These are phyloP conservation scores for Anniella stebbinsi DNA, from an alignment of 2,797 vertebrate genomes.

Conservation along the genomic window DNA sequence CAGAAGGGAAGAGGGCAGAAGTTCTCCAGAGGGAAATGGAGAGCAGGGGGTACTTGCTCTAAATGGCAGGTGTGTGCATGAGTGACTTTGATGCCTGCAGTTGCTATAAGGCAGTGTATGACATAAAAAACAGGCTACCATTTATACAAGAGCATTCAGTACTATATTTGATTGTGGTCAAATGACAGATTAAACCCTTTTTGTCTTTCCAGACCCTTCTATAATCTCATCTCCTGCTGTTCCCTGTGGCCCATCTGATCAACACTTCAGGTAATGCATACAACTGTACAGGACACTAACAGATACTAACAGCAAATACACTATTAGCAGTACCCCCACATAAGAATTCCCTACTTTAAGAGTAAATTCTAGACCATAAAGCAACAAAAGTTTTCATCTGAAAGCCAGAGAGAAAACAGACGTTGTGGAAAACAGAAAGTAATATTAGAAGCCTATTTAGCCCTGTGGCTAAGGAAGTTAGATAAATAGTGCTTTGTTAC, in stretches of 20 bases:
- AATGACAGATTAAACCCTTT: background rate
- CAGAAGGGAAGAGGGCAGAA: background rate
- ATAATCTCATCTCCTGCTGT: background rate
- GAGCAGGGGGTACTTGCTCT: background rate
- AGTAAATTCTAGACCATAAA: background rate
- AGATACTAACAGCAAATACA: background rate
- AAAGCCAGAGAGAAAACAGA: background rate
- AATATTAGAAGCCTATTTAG: background rate
- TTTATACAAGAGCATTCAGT: background rate
- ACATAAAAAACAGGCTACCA: background rate
- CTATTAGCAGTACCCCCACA: too few relatives aligned
- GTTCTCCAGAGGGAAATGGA: background rate
- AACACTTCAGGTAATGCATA: background rate
- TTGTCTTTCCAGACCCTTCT: background rate
- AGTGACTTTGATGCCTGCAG: background rate
- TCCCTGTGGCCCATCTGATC: background rate
- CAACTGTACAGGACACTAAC: background rate
- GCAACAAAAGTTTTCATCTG: background rate
- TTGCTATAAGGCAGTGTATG: background rate
- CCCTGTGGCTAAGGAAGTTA: background rate
- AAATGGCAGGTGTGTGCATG: background rate
- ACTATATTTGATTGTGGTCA: background rate
- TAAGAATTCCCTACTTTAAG: background rate
- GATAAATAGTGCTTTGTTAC: conserved; percentile 6
- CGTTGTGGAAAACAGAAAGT: background rate